Evolutionary conservation across 1,140 invertebrate genomes (phyloP), one percentile per base, ranked within the genome.

Genomic region (Papilio glaucus): DNA sequence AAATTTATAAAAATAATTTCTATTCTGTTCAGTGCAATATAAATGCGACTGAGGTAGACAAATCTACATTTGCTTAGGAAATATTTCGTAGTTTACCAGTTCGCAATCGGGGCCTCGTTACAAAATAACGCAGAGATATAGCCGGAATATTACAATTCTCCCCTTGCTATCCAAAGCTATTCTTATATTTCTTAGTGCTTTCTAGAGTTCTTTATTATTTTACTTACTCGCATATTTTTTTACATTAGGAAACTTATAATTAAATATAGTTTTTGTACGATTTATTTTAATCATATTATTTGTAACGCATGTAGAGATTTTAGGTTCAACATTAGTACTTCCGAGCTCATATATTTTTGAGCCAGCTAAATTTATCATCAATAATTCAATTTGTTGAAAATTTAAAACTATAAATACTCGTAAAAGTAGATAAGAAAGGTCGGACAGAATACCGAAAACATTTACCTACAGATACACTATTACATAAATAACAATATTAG

Each of bases 61-160:
- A 53, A 53, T 53, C 21, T 53, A 53, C 18, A 53, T 53, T 53
- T 53, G 18, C 24, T 53, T 53, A 24, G 49, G 49, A 53, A 53
- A 53, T 53, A 53, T 53, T 26, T 53, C 21, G 49, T 53, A 53
- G 49, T 53, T 53, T 53, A 5, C 18, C 1, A 53, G 49, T 18
- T 26, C 49, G 49, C 49, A 53, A 53, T 53, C 49, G 18, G 49
- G 18, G 21, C 49, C 21, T 24, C 21, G 49, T 53, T 12, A 4
- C 42, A 10, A 53, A 53, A 24, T 53, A 53, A 53, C 18, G 10
- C 49, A 53, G 24, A 26, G 21, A 53, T 53, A 53, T 53, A 18
- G 9, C 10, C 21, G 0, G 9, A 53, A 53, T 53, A 8, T 10
- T 49, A n/a, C 45, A 49, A 49, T 49, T 18, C 18, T 49, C 15